Percentiles rank a stretch among this genome's conserved stretches.
Conservation (phyloP, 2,113 vertebrate genomes). For the Fukomys damarensis region DNA sequence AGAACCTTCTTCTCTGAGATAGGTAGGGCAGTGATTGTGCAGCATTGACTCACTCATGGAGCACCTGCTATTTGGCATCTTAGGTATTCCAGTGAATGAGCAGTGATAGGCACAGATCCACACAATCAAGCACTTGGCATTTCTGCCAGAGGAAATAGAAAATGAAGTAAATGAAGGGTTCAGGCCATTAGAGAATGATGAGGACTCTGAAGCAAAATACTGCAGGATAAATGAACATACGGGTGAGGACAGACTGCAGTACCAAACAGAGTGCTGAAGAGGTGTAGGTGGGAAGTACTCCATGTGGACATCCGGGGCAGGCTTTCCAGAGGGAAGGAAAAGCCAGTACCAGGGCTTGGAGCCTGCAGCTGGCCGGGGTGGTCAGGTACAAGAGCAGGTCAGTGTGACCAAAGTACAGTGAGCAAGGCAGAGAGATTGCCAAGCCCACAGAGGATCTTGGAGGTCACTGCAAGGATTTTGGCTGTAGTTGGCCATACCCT, state of each 20-base stretch:
- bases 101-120: neutral
- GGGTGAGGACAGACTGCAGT: fast-evolving
- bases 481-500: too few relatives aligned
- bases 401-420: fast-evolving
- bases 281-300: neutral
- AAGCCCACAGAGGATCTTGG: fast-evolving
- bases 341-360: neutral
- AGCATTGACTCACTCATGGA: neutral
- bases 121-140: neutral
- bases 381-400: neutral
- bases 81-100: neutral
- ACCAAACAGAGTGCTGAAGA: neutral
- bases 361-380: too few relatives aligned
- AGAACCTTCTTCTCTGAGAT: neutral
- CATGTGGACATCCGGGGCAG: neutral
- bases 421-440: fast-evolving
- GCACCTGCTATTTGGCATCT: neutral
- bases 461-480: neutral
- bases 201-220: too few relatives aligned
- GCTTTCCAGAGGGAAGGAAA: too few relatives aligned
- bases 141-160: neutral
- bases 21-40: fast-evolving
- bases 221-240: fast-evolving
- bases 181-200: too few relatives aligned
- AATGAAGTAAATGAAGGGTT: neutral